A percentile compares a stretch with the other conserved stretches of the same genome.
Conservation (phyloP, 1,140 invertebrate genomes). For the Panonychus citri region DNA sequence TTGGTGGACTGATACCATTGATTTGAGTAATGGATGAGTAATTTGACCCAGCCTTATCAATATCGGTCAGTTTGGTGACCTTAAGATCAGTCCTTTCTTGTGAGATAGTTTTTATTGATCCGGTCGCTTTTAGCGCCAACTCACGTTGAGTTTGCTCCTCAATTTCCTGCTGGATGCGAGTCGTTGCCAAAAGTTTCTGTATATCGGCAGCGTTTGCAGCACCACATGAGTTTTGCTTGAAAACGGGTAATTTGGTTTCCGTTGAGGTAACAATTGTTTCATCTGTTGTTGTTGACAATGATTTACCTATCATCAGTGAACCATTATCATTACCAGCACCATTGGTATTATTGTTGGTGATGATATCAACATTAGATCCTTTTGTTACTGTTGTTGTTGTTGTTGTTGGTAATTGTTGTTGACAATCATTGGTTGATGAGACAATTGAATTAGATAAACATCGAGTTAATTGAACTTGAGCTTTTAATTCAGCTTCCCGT, state of each 20-base stretch:
- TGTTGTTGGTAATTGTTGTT: neutral
- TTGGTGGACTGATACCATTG: too few relatives aligned
- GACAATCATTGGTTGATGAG: neutral
- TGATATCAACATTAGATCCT: neutral
- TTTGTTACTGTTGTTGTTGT: neutral
- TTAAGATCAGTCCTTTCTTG: slow-evolving; percentile 22
- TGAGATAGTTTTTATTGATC: slow-evolving; percentile 23
- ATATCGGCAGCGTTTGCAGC: slow-evolving; percentile 12
- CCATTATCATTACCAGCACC: neutral
- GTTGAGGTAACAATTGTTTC: neutral
- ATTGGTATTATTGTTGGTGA: neutral
- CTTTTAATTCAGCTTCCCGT: slow-evolving; percentile 29
- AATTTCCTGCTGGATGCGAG: slow-evolving; percentile 26
- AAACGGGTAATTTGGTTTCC: neutral
- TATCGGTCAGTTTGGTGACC: too few relatives aligned
- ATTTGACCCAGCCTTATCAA: too few relatives aligned
- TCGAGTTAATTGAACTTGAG: slow-evolving; percentile 19
- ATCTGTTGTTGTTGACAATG: neutral
- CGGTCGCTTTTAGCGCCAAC: slow-evolving; percentile 20
- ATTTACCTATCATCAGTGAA: neutral
- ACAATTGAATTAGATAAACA: neutral
- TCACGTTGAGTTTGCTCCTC: slow-evolving; percentile 24
- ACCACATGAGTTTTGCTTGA: neutral
- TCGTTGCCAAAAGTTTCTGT: slow-evolving; percentile 22
- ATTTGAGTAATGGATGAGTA: too few relatives aligned